Evolutionary conservation across 23 tunicate species (phyloP).

Genomic region (Trididemnum nubilum): DNA sequence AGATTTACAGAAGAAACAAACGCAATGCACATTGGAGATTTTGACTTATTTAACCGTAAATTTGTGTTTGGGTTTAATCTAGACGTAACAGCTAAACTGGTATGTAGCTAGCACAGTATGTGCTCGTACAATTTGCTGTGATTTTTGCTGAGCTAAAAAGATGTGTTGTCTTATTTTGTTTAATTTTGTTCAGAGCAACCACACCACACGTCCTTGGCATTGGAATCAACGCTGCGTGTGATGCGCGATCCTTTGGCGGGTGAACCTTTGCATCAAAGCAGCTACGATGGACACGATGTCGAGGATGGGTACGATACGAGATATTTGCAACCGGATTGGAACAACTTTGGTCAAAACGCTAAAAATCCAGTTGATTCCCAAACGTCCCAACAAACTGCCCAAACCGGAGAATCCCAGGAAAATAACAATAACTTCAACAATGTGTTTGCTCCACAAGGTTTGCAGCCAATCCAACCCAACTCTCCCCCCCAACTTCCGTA

Average conservation of each 20-base stretch:
- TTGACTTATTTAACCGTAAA: too few species aligned
- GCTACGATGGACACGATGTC: neutral
- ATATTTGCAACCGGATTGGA: conserved; percentile 63
- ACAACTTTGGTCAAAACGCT: conserved; percentile 1
- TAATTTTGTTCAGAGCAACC: conserved; percentile 20
- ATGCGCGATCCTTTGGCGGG: conserved; percentile 42
- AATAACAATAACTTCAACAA: neutral
- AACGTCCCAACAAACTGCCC: neutral
- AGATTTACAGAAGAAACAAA: too few species aligned
- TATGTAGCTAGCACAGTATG: too few species aligned
- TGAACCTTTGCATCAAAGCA: neutral
- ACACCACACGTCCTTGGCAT: conserved; percentile 38
- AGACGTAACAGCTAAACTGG: too few species aligned
- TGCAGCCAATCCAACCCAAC: too few species aligned
- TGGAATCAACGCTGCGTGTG: conserved; percentile 60
- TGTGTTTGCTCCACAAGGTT: too few species aligned
- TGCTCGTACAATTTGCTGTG: too few species aligned
- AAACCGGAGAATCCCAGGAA: neutral
- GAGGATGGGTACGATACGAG: conserved; percentile 55
- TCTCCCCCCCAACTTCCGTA: too few species aligned
- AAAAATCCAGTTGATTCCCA: neutral
- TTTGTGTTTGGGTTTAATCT: too few species aligned
- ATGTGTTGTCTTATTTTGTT: too few species aligned
- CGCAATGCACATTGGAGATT: too few species aligned
- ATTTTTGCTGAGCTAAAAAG: too few species aligned